Percentiles rank a stretch among this genome's conserved stretches.
These are phyloP conservation scores for Peromyscus californicus DNA, from an alignment of 2,113 vertebrate species.

Conservation along the genomic window DNA sequence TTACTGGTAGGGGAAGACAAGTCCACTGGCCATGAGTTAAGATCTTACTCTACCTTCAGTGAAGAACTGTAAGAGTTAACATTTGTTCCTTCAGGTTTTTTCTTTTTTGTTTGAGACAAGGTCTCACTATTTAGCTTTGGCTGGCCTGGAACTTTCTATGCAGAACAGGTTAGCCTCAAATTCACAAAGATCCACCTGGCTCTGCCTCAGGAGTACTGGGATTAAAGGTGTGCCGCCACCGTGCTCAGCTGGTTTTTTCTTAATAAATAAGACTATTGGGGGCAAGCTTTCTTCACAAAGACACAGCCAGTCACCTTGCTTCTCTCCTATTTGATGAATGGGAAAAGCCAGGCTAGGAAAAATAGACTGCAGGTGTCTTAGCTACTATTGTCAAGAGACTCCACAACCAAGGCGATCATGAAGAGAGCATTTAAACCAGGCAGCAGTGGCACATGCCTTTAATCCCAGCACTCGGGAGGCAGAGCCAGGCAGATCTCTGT, in stretches of 20 bases:
- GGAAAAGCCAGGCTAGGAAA: background rate
- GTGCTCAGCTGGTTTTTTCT: background rate
- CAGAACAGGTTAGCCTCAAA: background rate
- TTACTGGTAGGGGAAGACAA: background rate
- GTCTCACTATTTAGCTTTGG: background rate
- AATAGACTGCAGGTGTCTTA: background rate
- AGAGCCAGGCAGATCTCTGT: no score
- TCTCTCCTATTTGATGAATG: background rate
- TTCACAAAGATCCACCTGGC: background rate
- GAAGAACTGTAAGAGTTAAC: background rate
- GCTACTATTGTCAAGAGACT: background rate
- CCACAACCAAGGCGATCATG: background rate
- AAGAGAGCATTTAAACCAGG: background rate
- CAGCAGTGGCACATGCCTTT: no score
- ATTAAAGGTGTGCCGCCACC: background rate
- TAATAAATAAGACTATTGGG: background rate
- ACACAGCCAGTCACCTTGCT: background rate
- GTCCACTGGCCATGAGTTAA: background rate
- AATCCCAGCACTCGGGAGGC: no score
- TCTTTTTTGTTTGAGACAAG: background rate
- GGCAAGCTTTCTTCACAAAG: background rate
- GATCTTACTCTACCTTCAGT: background rate
- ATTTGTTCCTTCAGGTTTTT: background rate
- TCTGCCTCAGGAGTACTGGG: background rate
- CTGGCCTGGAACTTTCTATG: background rate